phyloP scores from a whole-genome alignment of 2,888 invertebrate species.

The Parasteatoda lunata region DNA sequence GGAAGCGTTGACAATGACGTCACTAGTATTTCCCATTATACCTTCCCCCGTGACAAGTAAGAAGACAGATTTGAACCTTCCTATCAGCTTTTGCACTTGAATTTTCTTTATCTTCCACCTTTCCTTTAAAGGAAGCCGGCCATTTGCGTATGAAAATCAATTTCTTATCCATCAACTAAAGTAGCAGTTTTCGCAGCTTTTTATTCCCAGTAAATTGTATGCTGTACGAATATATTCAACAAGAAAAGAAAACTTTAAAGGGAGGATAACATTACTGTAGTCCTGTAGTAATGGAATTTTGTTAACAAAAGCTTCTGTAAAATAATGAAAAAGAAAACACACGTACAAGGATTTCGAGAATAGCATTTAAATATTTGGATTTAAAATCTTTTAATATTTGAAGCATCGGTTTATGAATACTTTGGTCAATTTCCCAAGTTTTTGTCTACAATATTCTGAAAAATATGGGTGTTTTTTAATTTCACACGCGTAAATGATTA shows the following conservation, averaged over 20 bases:
- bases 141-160: constrained; percentile 48
- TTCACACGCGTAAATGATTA: too few relatives aligned
- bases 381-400: too few relatives aligned
- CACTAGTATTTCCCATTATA: constrained; percentile 46
- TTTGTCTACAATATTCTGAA: too few relatives aligned
- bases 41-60: constrained; percentile 39
- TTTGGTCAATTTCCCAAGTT: too few relatives aligned
- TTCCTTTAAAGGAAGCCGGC: constrained; percentile 3
- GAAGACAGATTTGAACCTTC: constrained; percentile 53
- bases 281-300: neutral
- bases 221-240: constrained; percentile 1
- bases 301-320: neutral
- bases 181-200: constrained; percentile 27
- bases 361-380: too few relatives aligned
- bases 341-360: too few relatives aligned
- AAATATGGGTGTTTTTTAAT: too few relatives aligned
- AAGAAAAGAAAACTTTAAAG: neutral
- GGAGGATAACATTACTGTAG: neutral
- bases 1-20: constrained; percentile 40
- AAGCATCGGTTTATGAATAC: too few relatives aligned
- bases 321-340: neutral
- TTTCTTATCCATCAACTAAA: constrained; percentile 52
- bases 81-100: constrained; percentile 54
- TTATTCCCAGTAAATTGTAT: constrained; percentile 34
- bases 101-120: constrained; percentile 21